phyloP scores from a whole-genome alignment of 2,888 invertebrate species.

The Cerceris rybyensis region DNA sequence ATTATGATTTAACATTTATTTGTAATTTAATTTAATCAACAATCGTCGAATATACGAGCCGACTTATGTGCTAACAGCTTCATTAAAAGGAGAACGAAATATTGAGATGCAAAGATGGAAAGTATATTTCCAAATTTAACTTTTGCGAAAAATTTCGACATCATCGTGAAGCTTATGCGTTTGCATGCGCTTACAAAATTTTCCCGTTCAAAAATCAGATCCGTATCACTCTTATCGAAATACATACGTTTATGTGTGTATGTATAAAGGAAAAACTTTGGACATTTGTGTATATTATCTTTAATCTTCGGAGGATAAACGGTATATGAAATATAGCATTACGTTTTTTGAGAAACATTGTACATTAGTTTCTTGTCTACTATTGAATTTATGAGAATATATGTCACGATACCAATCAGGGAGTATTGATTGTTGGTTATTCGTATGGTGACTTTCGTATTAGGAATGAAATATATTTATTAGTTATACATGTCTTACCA shows the following conservation, averaged over 20 bases:
- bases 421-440: constrained; percentile 67
- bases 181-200: constrained; percentile 20
- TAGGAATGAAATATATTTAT: constrained; percentile 73
- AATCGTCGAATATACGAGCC: constrained; percentile 37
- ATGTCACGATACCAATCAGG: constrained; percentile 53
- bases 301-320: constrained; percentile 29
- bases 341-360: constrained; percentile 26
- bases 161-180: constrained; percentile 22
- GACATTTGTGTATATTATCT: constrained; percentile 39
- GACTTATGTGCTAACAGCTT: constrained; percentile 41
- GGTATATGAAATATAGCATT: constrained; percentile 42
- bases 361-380: constrained; percentile 21
- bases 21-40: constrained; percentile 49
- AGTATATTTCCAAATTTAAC: constrained; percentile 10
- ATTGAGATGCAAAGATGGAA: not conserved
- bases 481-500: constrained; percentile 36
- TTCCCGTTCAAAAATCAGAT: constrained; percentile 47
- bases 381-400: constrained; percentile 26
- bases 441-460: constrained; percentile 66
- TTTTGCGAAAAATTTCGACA: constrained; percentile 20
- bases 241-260: not conserved
- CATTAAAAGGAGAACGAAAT: constrained; percentile 18
- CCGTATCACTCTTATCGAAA: constrained; percentile 73
- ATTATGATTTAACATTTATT: constrained; percentile 45
- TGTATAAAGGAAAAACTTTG: constrained; percentile 11